phyloP scores from a whole-genome alignment of 2,113 vertebrate genomes.

The Melanerpes formicivorus region DNA sequence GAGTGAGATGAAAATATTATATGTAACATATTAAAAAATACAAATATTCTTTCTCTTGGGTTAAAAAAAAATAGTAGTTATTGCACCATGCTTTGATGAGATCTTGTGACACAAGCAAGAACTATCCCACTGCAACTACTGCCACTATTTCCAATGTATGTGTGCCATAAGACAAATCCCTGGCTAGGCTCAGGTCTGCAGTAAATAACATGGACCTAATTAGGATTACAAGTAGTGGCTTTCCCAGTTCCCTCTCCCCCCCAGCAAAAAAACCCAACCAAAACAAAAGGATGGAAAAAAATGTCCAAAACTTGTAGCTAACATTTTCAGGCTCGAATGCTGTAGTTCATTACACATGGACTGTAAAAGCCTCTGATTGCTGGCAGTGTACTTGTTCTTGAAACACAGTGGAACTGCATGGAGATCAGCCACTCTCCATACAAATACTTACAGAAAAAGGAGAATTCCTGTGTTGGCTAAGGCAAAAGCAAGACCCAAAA shows the following conservation, averaged over 20 bases:
- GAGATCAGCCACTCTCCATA: not conserved
- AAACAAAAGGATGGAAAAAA: rapidly evolving
- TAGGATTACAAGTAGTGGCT: not conserved
- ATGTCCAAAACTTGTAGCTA: not conserved
- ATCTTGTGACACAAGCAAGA: not conserved
- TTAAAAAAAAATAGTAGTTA: not conserved
- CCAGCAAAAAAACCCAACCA: rapidly evolving
- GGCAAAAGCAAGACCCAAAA: slow-evolving; percentile 82
- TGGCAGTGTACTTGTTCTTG: not conserved
- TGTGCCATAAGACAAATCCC: not conserved
- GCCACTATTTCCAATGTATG: not conserved
- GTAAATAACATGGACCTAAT: not conserved
- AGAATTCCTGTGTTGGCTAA: slow-evolving; percentile 84
- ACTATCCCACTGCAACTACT: not conserved
- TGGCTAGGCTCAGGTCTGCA: not conserved
- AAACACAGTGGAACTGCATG: not conserved
- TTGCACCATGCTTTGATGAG: not conserved
- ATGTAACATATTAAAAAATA: not conserved
- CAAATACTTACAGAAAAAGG: slow-evolving; percentile 80
- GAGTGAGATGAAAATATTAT: slow-evolving; percentile 5
- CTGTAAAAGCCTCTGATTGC: not conserved
- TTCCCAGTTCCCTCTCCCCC: not conserved
- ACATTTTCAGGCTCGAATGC: not conserved
- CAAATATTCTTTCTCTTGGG: not conserved
- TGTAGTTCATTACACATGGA: not conserved